Evolutionary conservation across 2,797 vertebrate species (phyloP).

Genomic region (Helicolenus hilgendorfi): DNA sequence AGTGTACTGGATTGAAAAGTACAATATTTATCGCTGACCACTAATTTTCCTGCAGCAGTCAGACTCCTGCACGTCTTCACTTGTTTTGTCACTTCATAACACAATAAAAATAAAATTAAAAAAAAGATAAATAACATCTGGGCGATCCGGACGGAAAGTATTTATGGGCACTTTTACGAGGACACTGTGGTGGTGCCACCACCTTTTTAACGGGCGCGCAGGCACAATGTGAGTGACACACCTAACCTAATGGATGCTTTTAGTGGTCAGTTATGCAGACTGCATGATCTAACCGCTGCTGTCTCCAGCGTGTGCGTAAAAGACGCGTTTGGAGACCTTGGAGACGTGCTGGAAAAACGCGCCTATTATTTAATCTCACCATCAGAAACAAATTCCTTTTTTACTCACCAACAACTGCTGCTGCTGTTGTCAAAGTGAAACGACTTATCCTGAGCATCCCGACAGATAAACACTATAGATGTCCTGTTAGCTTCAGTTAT

Average conservation of each 20-base stretch:
- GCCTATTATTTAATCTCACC: background rate
- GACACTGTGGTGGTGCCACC: slow-evolving; percentile 56
- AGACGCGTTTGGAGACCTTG: slow-evolving; percentile 19
- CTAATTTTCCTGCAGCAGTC: too few species aligned
- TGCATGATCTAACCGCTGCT: background rate
- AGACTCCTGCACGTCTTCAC: too few species aligned
- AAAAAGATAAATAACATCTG: slow-evolving; percentile 47
- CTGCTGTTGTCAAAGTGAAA: slow-evolving; percentile 45
- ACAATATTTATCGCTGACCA: background rate
- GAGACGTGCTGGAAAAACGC: background rate
- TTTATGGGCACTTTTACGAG: slow-evolving; percentile 36
- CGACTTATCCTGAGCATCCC: slow-evolving; percentile 61
- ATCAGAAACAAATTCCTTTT: background rate
- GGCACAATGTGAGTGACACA: slow-evolving; percentile 32
- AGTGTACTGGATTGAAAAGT: background rate
- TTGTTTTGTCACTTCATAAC: too few species aligned
- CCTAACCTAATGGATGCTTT: slow-evolving; percentile 62
- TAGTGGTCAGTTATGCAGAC: slow-evolving; percentile 45
- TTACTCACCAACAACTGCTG: slow-evolving; percentile 74
- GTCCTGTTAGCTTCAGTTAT: slow-evolving; percentile 25
- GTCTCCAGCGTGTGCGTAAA: slow-evolving; percentile 19
- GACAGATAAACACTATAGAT: background rate
- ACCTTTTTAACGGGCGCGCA: background rate
- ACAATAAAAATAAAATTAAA: too few species aligned
- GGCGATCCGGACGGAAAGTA: slow-evolving; percentile 38